Evolutionary conservation across 2,797 vertebrate genomes (phyloP).

Genomic region (Anguilla marmorata): DNA sequence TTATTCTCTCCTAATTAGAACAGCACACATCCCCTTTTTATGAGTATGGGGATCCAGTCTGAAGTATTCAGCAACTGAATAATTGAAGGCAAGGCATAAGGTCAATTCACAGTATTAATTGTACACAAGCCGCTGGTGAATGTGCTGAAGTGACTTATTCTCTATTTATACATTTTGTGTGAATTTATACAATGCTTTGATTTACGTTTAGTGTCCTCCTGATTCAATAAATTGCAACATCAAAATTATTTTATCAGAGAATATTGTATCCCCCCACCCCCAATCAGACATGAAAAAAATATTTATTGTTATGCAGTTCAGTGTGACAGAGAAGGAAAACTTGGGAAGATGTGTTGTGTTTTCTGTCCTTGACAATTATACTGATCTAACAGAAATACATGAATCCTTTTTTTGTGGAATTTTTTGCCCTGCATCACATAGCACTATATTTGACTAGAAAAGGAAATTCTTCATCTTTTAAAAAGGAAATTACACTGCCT

Average conservation of each 20-base stretch:
- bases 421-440: conserved; percentile 73
- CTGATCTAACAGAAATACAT: neutral
- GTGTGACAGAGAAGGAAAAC: neutral
- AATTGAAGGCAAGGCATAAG: conserved; percentile 21
- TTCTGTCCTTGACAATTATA: conserved; percentile 3
- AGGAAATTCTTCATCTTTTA: conserved; percentile 52
- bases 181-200: conserved; percentile 26
- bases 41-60: neutral
- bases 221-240: conserved; percentile 23
- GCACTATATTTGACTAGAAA: conserved; percentile 62
- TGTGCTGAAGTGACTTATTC: conserved; percentile 22
- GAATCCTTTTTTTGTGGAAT: conserved; percentile 57
- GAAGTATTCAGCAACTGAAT: conserved; percentile 19
- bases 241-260: conserved; percentile 7
- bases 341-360: neutral
- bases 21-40: neutral
- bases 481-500: conserved; percentile 69
- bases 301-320: neutral
- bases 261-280: conserved; percentile 2
- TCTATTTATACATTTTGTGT: conserved; percentile 25
- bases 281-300: neutral
- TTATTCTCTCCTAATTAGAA: neutral
- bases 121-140: conserved; percentile 25
- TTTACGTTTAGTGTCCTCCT: conserved; percentile 24
- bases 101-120: conserved; percentile 38